phyloP scores from a whole-genome alignment of 2,888 invertebrate genomes.

The Phaonia tiefii region DNA sequence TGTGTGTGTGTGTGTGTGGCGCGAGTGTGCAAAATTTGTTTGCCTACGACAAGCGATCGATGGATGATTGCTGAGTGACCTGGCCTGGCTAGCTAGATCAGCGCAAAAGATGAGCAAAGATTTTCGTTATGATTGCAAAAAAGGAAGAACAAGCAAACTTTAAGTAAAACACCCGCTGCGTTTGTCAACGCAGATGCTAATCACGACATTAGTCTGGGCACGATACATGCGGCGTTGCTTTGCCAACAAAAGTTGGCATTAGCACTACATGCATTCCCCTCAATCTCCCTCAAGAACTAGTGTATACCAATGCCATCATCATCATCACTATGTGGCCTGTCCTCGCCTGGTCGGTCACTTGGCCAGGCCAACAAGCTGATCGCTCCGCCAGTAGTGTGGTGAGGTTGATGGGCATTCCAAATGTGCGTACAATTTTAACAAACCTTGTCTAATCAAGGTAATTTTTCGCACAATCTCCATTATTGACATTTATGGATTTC shows the following conservation, averaged over 20 bases:
- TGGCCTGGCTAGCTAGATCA: constrained; percentile 13
- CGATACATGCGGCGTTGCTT: constrained; percentile 72
- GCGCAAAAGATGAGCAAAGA: constrained; percentile 24
- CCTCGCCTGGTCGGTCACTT: constrained; percentile 30
- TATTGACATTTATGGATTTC: constrained; percentile 49
- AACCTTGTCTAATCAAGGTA: constrained; percentile 63
- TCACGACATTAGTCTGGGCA: constrained; percentile 77
- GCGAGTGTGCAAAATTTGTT: constrained; percentile 31
- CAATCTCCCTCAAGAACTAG: constrained; percentile 50
- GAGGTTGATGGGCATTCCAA: neutral
- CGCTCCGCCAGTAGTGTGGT: neutral
- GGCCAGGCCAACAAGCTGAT: constrained; percentile 15
- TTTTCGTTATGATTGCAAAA: constrained; percentile 44
- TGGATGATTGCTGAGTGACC: neutral
- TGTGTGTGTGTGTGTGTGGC: neutral
- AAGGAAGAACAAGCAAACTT: constrained; percentile 19
- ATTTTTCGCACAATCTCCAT: constrained; percentile 66
- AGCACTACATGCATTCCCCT: constrained; percentile 60
- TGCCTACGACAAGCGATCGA: too few species aligned
- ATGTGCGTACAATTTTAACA: constrained; percentile 52
- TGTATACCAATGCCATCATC: constrained; percentile 13
- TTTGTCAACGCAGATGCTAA: constrained; percentile 80
- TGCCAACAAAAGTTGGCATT: constrained; percentile 71
- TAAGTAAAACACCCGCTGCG: constrained; percentile 71
- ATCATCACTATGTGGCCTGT: constrained; percentile 38